Percentiles rank a stretch among this genome's conserved stretches.
Conservation (phyloP, 2,888 invertebrate genomes). For the Nomada hirtipes region DNA sequence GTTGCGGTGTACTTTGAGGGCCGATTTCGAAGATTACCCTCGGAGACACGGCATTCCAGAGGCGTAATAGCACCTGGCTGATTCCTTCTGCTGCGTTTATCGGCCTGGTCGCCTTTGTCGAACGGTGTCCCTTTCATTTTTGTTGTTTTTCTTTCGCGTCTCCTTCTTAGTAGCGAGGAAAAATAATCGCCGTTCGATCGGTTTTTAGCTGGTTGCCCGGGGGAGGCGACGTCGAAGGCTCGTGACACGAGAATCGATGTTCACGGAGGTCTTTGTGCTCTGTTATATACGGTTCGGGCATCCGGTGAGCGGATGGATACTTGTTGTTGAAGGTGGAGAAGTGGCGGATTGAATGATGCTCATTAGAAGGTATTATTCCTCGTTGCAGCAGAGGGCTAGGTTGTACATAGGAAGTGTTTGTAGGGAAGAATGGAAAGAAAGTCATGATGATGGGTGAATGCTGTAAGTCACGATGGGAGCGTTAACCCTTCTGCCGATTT, state of each 20-base stretch:
- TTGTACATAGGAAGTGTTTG: neutral
- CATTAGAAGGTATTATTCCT: slow-evolving; percentile 40
- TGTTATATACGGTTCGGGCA: neutral
- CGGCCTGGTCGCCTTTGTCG: slow-evolving; percentile 18
- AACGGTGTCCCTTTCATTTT: neutral
- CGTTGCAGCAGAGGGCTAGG: neutral
- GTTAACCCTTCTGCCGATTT: neutral
- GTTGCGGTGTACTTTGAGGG: slow-evolving; percentile 15
- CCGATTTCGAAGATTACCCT: slow-evolving; percentile 52
- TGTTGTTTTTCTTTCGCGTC: neutral
- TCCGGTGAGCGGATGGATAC: neutral
- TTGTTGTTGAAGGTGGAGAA: neutral
- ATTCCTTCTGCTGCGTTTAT: slow-evolving; percentile 28
- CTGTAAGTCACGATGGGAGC: slow-evolving; percentile 13
- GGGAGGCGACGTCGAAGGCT: neutral
- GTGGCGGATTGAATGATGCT: slow-evolving; percentile 27
- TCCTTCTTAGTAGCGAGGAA: neutral
- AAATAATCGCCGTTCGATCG: slow-evolving; percentile 23
- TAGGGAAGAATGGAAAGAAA: neutral
- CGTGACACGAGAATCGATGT: slow-evolving; percentile 12
- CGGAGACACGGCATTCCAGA: slow-evolving; percentile 39
- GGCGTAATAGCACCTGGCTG: slow-evolving; percentile 18
- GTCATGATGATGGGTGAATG: neutral
- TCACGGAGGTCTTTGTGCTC: neutral
- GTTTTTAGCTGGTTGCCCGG: slow-evolving; percentile 10